Base-by-base conservation (phyloP, 2,888 invertebrate species). In the Diarsia mendica region DNA sequence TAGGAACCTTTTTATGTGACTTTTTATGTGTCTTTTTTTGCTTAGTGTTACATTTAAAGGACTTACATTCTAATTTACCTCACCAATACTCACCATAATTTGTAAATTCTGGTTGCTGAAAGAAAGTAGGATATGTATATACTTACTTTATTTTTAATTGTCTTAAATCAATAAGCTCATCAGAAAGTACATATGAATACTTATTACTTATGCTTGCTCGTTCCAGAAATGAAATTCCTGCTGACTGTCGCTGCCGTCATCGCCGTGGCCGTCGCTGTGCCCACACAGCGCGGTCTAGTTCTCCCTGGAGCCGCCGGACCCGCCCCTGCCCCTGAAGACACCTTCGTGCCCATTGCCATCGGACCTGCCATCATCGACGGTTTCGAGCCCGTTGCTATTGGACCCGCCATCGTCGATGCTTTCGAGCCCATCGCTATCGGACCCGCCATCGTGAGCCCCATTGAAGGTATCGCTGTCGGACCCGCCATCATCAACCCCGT, bases 381-480 rank as follows among this genome's bases (percentile, higher is more conserved):
- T 13, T 61, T 61, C 39, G 75, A 65, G 49, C 82, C 84, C 49
- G 72, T 89, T 65, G 44, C 81, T 58, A 77, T 88, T 10, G 88
- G 87, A 44, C 88, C 89, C 44, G 88, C 87, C 20, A 61, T 78
- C 64, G 49, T 87, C 10, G 89, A 88, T 44, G n/a, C 60, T 18
- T 87, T 93, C 88, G 93, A 75, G 10, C 80, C 83, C 55, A 65
- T 89, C 79, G 46, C 83, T 55, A 75, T 88, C 8, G 88, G 87
- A 28, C 88, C 89, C 58, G 89, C 87, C 3, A 64, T 77, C 58
- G 20, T 87, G 1, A 85, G 87, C 72, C 51, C 77, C 77, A 79
- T 89, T 80, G 89, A 90, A 74, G 90, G 92, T 83, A 82, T 93
- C 70, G 90, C 88, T 67, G 91, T 85, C 13, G 80, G 74, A 68